Base-by-base conservation (phyloP, 2,797 vertebrate species). In the Sciurus carolinensis region DNA sequence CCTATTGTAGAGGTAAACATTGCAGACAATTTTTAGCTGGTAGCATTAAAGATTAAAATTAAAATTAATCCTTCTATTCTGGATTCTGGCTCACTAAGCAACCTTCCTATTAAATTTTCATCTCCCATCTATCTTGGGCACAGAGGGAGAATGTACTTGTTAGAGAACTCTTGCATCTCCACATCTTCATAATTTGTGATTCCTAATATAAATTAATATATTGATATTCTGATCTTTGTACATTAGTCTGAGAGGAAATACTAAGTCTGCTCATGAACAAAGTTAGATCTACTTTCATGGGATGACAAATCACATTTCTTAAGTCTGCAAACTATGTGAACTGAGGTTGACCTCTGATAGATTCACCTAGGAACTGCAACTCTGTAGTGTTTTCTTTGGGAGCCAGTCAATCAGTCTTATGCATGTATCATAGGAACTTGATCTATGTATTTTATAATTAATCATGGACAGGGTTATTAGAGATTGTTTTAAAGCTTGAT, bases 61-160 rank as follows among this genome's bases (percentile, higher is more conserved):
- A 96, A 94, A 95, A 91, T 12, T n/a, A 97, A 96, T 93, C 57
- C 42, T 94, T 87, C 26, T 94, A 62, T 95, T 94, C 47, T 95
- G 54, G 75, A 86, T 69, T n/a, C 82, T 94, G 87, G 75, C 67
- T 94, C n/a, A 69, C 64, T 86, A 79, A 93, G 33, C 22, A 89
- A 85, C n/a, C 36, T 94, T 33, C 28, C 87, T 96, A 86, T 95
- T 95, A 94, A 94, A 64, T 79, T 94, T 95, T 94, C 54, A 92
- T 95, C 69, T 71, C 44, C 79, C 54, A 92, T 89, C 73, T 89
- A 79, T 89, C 47, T 90, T 93, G 26, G 66, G 50, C 64, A 76
- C 14, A 83, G 17, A 47, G 44, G 9, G 6, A 57, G 24, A 67
- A 79, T 36, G 18, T 18, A 69, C 24, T 75, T 57, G 8, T 77